Conservation (phyloP, 2,113 vertebrate genomes). For the Rana temporaria region DNA sequence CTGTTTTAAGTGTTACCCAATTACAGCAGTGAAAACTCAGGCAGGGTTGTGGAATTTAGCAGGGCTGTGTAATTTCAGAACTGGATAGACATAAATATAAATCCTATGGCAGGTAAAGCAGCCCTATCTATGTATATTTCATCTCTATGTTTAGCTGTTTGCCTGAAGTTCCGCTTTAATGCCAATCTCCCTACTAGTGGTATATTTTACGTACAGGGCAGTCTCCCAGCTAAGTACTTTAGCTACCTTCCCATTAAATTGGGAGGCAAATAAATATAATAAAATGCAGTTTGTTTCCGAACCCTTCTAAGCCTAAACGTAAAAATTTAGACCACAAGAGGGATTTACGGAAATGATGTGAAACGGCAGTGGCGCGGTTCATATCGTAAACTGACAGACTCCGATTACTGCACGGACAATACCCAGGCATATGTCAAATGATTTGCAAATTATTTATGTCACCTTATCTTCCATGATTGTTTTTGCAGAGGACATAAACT, state of each 20-base stretch:
- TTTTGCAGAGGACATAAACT: constrained; percentile 92
- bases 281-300: constrained; percentile 71
- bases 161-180: no score
- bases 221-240: neutral
- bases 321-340: constrained; percentile 77
- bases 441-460: constrained; percentile 98
- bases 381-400: constrained; percentile 91
- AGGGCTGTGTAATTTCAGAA: no score
- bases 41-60: no score
- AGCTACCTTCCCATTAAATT: neutral
- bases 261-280: constrained; percentile 71
- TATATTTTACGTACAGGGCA: no score
- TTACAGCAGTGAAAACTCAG: no score
- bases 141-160: no score
- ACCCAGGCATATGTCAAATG: constrained; percentile 91
- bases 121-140: no score
- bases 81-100: no score
- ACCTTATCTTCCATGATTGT: constrained; percentile 93
- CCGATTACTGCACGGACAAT: constrained; percentile 97
- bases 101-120: no score
- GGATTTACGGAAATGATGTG: constrained; percentile 84
- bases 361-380: constrained; percentile 86
- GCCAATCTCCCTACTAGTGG: no score
- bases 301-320: constrained; percentile 73
- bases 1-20: no score